Conservation (phyloP, 1,140 invertebrate genomes). For the Paralvinella palmiformis region DNA sequence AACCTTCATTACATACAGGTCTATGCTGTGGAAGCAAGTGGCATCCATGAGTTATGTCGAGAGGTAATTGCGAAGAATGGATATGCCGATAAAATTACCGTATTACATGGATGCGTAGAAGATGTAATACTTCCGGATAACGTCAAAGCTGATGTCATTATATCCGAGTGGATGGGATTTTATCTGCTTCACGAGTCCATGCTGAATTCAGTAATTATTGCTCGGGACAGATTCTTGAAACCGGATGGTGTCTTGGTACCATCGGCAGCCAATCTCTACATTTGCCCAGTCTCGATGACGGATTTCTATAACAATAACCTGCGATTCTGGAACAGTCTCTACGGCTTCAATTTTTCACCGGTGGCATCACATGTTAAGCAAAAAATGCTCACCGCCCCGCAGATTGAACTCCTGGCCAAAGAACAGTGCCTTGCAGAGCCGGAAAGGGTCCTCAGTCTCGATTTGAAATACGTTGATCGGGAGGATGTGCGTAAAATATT, state of each 20-base stretch:
- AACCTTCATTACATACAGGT: slow-evolving; percentile 7
- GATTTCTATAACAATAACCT: slow-evolving; percentile 28
- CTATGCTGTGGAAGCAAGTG: slow-evolving; percentile 18
- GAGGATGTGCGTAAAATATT: slow-evolving; percentile 31
- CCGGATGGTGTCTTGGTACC: slow-evolving; percentile 38
- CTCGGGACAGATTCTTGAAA: slow-evolving; percentile 87
- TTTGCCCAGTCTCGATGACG: slow-evolving; percentile 27
- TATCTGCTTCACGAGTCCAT: slow-evolving; percentile 96
- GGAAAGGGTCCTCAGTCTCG: slow-evolving; percentile 29
- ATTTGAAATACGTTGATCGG: slow-evolving; percentile 32
- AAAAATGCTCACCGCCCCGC: slow-evolving; percentile 23
- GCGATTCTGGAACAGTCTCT: slow-evolving; percentile 40
- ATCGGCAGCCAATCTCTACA: slow-evolving; percentile 31
- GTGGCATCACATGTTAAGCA: slow-evolving; percentile 16
- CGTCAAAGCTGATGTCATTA: slow-evolving; percentile 94
- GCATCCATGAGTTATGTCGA: slow-evolving; percentile 9
- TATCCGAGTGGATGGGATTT: slow-evolving; percentile 99
- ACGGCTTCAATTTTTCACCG: slow-evolving; percentile 42
- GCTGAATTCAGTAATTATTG: slow-evolving; percentile 90
- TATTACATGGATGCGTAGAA: slow-evolving; percentile 94
- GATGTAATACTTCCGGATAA: slow-evolving; percentile 67
- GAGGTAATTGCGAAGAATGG: slow-evolving; percentile 19
- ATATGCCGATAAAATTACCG: slow-evolving; percentile 63
- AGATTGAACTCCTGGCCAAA: slow-evolving; percentile 26
- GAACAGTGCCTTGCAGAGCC: slow-evolving; percentile 27